Evolutionary conservation across 2,888 invertebrate genomes (phyloP).

Genomic region (Eristalinus sepulchralis): DNA sequence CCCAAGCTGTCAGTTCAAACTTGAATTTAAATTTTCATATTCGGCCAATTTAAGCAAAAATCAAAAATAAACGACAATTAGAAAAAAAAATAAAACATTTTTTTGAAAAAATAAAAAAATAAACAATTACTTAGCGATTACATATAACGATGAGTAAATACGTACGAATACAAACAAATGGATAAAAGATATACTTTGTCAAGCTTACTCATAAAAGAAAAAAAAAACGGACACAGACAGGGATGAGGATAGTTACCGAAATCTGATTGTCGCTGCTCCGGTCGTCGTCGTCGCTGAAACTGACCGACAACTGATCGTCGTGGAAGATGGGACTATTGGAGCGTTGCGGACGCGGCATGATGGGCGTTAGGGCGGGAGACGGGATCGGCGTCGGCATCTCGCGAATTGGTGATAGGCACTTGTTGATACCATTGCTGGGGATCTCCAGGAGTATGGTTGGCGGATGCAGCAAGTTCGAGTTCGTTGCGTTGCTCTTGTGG

Average conservation of each 20-base stretch:
- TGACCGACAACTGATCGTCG: slow-evolving; percentile 76
- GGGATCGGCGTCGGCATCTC: slow-evolving; percentile 89
- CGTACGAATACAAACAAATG: slow-evolving; percentile 43
- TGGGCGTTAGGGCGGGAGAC: slow-evolving; percentile 86
- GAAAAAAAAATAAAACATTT: not conserved
- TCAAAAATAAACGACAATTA: not conserved
- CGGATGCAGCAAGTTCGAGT: slow-evolving; percentile 85
- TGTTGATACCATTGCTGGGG: slow-evolving; percentile 85
- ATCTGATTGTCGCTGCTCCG: slow-evolving; percentile 74
- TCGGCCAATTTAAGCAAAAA: slow-evolving; percentile 60
- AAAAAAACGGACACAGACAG: slow-evolving; percentile 28
- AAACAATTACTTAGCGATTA: slow-evolving; percentile 38
- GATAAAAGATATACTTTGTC: slow-evolving; percentile 39
- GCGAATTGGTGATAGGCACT: slow-evolving; percentile 90
- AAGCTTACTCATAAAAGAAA: slow-evolving; percentile 48
- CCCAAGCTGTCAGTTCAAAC: slow-evolving; percentile 3
- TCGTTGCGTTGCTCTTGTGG: slow-evolving; percentile 83
- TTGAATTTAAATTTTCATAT: not conserved
- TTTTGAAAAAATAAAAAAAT: slow-evolving; percentile 8
- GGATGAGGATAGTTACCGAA: slow-evolving; percentile 73
- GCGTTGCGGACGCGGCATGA: slow-evolving; percentile 81
- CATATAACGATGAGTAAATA: slow-evolving; percentile 43
- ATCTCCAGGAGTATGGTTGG: slow-evolving; percentile 90
- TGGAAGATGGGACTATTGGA: slow-evolving; percentile 76
- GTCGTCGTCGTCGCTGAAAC: slow-evolving; percentile 82